phyloP scores from a whole-genome alignment of 92 coral and sea anemone genomes.

The Pocillopora grandis region DNA sequence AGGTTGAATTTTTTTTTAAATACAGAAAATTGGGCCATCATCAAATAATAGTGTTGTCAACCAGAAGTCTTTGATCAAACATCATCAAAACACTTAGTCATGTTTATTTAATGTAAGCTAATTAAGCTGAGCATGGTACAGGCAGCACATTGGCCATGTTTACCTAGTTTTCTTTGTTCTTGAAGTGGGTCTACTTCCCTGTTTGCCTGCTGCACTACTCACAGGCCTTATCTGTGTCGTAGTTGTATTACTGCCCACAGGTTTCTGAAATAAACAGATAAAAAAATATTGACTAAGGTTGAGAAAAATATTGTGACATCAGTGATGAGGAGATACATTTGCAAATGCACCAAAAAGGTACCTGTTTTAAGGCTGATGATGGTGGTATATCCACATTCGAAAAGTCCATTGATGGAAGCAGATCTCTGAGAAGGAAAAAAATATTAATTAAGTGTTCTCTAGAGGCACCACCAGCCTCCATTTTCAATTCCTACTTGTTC shows the following conservation, averaged over 20 bases:
- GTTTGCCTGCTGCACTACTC: constrained; percentile 37
- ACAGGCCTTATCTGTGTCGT: constrained; percentile 9
- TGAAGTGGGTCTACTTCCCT: constrained; percentile 63
- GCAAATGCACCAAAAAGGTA: not conserved
- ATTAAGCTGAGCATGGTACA: too few species aligned
- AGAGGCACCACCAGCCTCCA: not conserved
- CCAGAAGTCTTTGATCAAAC: too few species aligned
- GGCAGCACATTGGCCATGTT: not conserved
- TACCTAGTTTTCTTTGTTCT: constrained; percentile 64
- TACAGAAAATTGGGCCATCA: too few species aligned
- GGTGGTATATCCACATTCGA: constrained; percentile 25
- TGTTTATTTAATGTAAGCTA: not conserved
- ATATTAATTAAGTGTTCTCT: not conserved
- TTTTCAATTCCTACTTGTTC: too few species aligned
- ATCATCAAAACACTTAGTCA: too few species aligned
- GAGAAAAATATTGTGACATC: too few species aligned
- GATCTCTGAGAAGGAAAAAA: constrained; percentile 35
- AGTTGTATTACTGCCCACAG: not conserved
- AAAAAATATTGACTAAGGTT: too few species aligned
- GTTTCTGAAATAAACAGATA: constrained; percentile 12
- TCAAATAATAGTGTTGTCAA: too few species aligned
- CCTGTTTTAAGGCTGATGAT: constrained; percentile 37
- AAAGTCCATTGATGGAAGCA: constrained; percentile 33
- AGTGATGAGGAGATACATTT: too few species aligned
- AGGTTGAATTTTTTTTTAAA: too few species aligned